Conservation (phyloP, 1,140 invertebrate species). For the Aethina tumida region DNA sequence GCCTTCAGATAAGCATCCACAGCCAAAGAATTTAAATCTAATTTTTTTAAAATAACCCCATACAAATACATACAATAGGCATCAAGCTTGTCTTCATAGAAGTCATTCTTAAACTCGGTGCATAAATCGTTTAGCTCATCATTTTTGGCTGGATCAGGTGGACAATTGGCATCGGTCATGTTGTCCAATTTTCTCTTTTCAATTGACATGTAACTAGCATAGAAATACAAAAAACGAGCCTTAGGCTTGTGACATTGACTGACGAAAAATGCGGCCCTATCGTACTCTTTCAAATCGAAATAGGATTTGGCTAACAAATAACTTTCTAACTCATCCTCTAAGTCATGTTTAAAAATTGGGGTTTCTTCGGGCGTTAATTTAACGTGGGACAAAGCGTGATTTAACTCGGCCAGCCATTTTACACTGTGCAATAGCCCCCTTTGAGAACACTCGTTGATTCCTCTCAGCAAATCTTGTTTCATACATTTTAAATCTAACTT, state of each 20-base stretch:
- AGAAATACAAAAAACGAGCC: conserved; percentile 69
- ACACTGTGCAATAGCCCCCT: conserved; percentile 60
- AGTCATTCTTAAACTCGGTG: conserved; percentile 45
- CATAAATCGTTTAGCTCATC: conserved; percentile 45
- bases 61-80: conserved; percentile 85
- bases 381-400: conserved; percentile 60
- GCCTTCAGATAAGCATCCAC: conserved; percentile 70
- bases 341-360: conserved; percentile 34
- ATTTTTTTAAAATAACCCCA: conserved; percentile 81
- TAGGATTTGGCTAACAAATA: conserved; percentile 80
- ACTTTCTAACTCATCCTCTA: conserved; percentile 52
- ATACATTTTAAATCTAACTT: conserved; percentile 52
- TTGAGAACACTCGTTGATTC: conserved; percentile 58
- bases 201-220: conserved; percentile 76
- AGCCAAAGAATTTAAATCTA: conserved; percentile 67
- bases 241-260: conserved; percentile 57
- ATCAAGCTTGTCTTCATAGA: conserved; percentile 60
- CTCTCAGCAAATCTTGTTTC: conserved; percentile 53
- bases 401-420: conserved; percentile 81
- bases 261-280: conserved; percentile 77
- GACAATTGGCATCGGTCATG: conserved; percentile 63
- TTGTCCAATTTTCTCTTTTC: conserved; percentile 84
- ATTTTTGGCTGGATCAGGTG: conserved; percentile 52
- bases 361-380: conserved; percentile 40
- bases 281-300: conserved; percentile 88